phyloP scores from a whole-genome alignment of 2,797 vertebrate species.

The Sylvia borin region DNA sequence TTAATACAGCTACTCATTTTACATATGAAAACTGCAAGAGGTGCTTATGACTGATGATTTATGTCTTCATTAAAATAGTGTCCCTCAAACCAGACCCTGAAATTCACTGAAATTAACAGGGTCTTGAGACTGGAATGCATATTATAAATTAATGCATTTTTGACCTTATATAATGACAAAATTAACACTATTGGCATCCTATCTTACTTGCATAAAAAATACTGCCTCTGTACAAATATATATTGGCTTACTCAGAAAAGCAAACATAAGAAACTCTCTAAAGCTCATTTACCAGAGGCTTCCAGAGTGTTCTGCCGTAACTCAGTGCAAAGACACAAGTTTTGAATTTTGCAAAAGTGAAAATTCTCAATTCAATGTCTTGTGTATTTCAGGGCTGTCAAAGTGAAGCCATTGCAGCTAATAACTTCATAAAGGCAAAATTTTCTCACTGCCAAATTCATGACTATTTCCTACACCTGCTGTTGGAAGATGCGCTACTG shows the following conservation, averaged over 20 bases:
- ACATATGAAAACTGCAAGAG: neutral
- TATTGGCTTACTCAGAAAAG: neutral
- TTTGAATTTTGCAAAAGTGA: neutral
- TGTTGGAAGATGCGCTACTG: neutral
- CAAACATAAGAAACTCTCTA: neutral
- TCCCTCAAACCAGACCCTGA: constrained; percentile 36
- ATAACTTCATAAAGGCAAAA: neutral
- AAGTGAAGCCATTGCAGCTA: neutral
- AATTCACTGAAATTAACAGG: constrained; percentile 43
- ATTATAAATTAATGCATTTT: constrained; percentile 32
- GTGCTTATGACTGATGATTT: constrained; percentile 25
- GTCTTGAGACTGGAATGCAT: constrained; percentile 35
- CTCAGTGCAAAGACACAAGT: neutral
- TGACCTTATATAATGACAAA: neutral
- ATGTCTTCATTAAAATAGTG: constrained; percentile 42
- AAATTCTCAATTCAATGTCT: neutral
- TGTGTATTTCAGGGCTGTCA: neutral
- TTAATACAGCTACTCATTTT: neutral
- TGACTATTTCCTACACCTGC: neutral
- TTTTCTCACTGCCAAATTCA: neutral
- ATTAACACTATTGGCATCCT: neutral
- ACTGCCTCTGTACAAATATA: neutral
- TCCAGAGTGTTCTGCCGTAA: neutral
- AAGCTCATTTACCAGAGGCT: neutral
- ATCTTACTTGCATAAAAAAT: neutral